These are phyloP conservation scores for Drosophila setosimentum DNA, from an alignment of 2,888 invertebrate species.

Conservation along the genomic window DNA sequence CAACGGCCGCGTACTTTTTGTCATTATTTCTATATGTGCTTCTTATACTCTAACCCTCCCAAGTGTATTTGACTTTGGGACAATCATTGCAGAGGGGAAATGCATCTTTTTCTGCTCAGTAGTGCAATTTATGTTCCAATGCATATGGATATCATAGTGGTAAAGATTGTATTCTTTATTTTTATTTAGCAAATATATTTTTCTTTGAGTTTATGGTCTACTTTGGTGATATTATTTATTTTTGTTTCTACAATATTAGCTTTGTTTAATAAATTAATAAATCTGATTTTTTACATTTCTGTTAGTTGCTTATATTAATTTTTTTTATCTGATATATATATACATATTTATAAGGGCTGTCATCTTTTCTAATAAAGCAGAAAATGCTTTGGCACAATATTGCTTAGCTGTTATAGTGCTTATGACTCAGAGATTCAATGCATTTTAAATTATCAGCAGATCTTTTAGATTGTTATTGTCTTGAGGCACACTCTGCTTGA, in stretches of 20 bases:
- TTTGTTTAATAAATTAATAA: not conserved
- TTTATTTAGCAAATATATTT: not conserved
- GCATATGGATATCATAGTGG: not conserved
- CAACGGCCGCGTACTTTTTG: conserved; percentile 32
- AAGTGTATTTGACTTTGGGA: conserved; percentile 2
- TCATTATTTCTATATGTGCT: conserved; percentile 14
- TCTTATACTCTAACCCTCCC: conserved; percentile 14
- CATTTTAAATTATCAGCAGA: not conserved
- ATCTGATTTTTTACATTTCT: not conserved
- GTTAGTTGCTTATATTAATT: not conserved
- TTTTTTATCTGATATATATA: not conserved
- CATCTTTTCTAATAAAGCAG: not conserved
- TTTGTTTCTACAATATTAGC: not conserved
- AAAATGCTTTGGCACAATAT: not conserved
- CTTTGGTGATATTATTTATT: not conserved
- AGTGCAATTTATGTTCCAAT: not conserved
- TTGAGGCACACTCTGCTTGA: not conserved
- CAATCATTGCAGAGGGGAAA: not conserved
- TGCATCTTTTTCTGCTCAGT: not conserved
- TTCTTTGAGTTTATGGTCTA: not conserved
- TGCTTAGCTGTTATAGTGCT: not conserved
- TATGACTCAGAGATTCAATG: not conserved
- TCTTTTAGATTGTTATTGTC: not conserved
- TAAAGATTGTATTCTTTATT: not conserved
- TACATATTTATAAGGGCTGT: not conserved